These are phyloP conservation scores for Raja brachyura DNA, from an alignment of 2,113 vertebrate species.

Conservation along the genomic window DNA sequence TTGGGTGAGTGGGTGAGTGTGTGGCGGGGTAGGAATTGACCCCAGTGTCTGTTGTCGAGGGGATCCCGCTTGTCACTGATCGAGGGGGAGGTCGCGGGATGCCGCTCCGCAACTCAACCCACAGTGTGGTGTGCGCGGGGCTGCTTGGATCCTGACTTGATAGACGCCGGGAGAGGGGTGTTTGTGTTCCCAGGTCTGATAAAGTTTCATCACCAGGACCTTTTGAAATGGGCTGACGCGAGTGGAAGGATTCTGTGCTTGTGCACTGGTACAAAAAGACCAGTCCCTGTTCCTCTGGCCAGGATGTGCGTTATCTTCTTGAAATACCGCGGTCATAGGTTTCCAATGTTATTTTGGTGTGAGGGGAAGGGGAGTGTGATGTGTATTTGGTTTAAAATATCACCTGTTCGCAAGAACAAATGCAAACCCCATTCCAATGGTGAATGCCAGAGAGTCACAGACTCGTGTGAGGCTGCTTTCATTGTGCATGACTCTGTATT, in stretches of 20 bases:
- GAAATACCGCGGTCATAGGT: neutral
- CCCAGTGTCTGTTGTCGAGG: neutral
- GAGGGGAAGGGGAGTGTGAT: too few relatives aligned
- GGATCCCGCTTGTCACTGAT: neutral
- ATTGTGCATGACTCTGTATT: neutral
- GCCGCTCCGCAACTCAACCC: neutral
- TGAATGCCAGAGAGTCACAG: neutral
- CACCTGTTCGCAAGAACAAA: neutral
- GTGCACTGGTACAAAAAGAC: too few relatives aligned
- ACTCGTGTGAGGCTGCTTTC: neutral
- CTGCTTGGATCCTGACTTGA: neutral
- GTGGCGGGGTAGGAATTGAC: too few relatives aligned
- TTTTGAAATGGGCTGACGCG: neutral
- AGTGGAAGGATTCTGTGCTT: neutral
- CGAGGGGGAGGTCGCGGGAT: neutral
- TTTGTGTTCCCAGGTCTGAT: neutral
- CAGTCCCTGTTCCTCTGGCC: neutral
- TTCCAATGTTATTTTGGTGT: neutral
- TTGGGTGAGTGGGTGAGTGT: neutral
- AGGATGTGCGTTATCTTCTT: neutral
- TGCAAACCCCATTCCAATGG: neutral
- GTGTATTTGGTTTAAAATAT: neutral
- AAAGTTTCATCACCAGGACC: neutral
- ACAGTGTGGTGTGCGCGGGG: neutral
- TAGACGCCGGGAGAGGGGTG: neutral